Conservation (phyloP, 2,797 vertebrate species). For the Poecilia velifera region DNA sequence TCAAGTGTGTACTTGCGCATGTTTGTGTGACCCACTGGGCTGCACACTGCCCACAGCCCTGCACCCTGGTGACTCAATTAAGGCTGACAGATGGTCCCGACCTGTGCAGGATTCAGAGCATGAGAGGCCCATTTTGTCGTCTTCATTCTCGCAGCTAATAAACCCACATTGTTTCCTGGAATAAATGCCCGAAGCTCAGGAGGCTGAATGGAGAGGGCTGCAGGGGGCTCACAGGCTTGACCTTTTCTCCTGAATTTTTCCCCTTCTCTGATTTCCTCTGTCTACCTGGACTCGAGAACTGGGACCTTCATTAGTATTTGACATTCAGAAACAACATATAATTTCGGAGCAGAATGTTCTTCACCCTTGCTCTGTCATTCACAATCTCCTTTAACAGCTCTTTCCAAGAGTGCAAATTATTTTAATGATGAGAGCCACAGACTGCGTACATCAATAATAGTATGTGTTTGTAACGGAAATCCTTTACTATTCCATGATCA, state of each 20-base stretch:
- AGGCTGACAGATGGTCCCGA: constrained; percentile 79
- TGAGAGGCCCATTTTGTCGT: constrained; percentile 72
- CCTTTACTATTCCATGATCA: background rate
- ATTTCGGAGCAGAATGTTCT: constrained; percentile 67
- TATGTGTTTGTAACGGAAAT: constrained; percentile 15
- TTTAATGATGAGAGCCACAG: constrained; percentile 48
- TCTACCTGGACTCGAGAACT: constrained; percentile 61
- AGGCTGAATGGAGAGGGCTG: constrained; percentile 68
- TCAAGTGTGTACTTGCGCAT: constrained; percentile 55
- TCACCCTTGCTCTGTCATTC: constrained; percentile 69
- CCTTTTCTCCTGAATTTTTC: constrained; percentile 73
- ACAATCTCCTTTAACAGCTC: constrained; percentile 37
- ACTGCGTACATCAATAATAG: constrained; percentile 18
- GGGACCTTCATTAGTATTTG: constrained; percentile 61
- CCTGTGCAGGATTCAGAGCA: constrained; percentile 82
- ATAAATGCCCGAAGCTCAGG: constrained; percentile 74
- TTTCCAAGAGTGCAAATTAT: constrained; percentile 46
- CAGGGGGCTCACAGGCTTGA: constrained; percentile 74
- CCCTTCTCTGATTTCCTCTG: constrained; percentile 63
- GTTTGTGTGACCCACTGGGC: constrained; percentile 68
- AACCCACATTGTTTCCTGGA: constrained; percentile 78
- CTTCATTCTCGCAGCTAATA: constrained; percentile 79
- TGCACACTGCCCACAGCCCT: constrained; percentile 62
- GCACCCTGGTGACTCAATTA: constrained; percentile 82
- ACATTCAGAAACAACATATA: constrained; percentile 68